Base-by-base conservation (phyloP, 1,140 invertebrate species). In the Bombus breviceps region DNA sequence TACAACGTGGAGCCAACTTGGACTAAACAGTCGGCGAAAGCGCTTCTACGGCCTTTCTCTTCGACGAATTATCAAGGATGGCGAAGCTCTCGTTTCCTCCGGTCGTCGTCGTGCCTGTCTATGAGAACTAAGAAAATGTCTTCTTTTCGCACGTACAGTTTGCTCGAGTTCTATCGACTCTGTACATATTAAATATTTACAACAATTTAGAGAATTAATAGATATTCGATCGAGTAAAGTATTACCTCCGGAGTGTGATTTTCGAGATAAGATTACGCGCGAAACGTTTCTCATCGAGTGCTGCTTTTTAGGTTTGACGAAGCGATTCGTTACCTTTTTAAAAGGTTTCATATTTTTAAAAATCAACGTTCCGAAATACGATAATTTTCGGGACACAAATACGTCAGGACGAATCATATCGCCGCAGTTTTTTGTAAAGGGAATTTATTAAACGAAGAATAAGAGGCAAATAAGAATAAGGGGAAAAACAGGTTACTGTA, bases 31-130 rank as follows among this genome's bases (percentile, higher is more conserved):
- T 75, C 34, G 69, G 88, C 81, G 89, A 90, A 90, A 90, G 89
- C 88, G 89, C 69, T 53, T 90, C 72, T 39, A 57, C 62, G 64
- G 88, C 88, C 89, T 90, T 90, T 90, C 89, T 90, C 89, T 82
- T 87, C 69, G 78, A 79, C 73, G 78, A 85, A 86, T 89, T 86
- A 84, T 89, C 80, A 81, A 89, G 59, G 62, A 53, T 62, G 80
- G 34, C 37, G 62, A 37, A 77, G 13, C 32, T 37, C 59, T 74
- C 43, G 47, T 77, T 83, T 81, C 66, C 47, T 53, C 34, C 41
- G 78, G 72, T 82, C 79, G 32, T 57, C 75, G 59, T 59, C 10
- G 15, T 15, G 6, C 18, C 68, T 22, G 18, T 53, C 47, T 53
- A 57, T 8, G 59, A 47, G 77, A 73, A 72, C 22, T 8, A 75